Conservation (phyloP, 2,113 vertebrate genomes). For the Callaeas wilsoni region DNA sequence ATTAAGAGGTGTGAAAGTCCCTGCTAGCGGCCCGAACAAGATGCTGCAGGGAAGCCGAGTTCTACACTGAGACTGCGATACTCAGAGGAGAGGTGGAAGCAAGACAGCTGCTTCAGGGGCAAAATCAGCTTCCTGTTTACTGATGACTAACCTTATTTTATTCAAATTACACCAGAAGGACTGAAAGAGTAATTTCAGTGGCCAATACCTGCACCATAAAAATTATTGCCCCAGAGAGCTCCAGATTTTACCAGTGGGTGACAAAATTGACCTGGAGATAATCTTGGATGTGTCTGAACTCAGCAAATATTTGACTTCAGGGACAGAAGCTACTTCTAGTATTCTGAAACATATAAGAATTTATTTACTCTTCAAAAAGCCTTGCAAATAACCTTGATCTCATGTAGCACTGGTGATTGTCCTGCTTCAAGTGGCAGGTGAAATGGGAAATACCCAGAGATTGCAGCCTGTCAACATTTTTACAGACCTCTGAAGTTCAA, state of each 20-base stretch:
- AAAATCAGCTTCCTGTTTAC: slow-evolving; percentile 7
- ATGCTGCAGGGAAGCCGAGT: not conserved
- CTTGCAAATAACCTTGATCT: not conserved
- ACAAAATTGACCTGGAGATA: not conserved
- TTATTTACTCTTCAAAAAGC: not conserved
- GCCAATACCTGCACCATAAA: not conserved
- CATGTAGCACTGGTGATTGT: not conserved
- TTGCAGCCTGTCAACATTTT: not conserved
- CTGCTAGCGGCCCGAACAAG: fast-evolving
- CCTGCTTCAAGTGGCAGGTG: not conserved
- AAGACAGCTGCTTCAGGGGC: not conserved
- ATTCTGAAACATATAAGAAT: not conserved
- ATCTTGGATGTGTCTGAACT: not conserved
- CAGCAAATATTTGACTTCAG: not conserved
- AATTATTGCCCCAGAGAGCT: not conserved
- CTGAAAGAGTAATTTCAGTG: not conserved
- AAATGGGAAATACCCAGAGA: not conserved
- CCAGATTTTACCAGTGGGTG: not conserved
- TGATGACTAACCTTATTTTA: not conserved
- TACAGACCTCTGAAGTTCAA: not conserved
- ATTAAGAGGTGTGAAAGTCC: not conserved
- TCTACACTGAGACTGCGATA: not conserved
- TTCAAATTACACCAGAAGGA: not conserved
- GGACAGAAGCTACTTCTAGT: not conserved
- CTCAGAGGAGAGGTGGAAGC: not conserved